A percentile compares a stretch with the other conserved stretches of the same genome.
Evolutionary conservation across 2,888 invertebrate genomes (phyloP).

Genomic region (Pollenia labialis): DNA sequence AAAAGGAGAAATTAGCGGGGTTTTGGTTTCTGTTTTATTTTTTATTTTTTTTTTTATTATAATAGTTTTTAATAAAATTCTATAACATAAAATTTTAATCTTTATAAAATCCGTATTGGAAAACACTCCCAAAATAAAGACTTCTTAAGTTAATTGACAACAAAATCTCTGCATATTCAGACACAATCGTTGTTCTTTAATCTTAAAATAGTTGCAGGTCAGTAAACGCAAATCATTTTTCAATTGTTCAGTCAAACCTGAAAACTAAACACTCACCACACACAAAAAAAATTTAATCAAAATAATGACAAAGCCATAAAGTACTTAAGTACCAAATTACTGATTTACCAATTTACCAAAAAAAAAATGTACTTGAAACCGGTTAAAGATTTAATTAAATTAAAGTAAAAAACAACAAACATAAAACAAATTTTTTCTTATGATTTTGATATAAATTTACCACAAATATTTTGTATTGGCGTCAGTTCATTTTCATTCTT

Average conservation of each 20-base stretch:
- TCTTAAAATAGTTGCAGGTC: constrained; percentile 4
- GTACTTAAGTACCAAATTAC: background rate
- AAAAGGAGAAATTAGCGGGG: too few relatives aligned
- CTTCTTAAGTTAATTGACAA: background rate
- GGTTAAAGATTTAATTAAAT: constrained; percentile 47
- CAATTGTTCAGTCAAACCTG: background rate
- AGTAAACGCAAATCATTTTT: background rate
- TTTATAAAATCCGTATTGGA: constrained; percentile 5
- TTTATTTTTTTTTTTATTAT: too few relatives aligned
- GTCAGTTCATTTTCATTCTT: constrained; percentile 64
- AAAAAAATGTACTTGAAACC: background rate
- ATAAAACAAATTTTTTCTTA: background rate
- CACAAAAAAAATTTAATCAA: constrained; percentile 13
- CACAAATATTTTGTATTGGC: background rate
- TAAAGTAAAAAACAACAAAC: background rate
- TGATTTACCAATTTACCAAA: background rate
- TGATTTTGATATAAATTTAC: constrained; percentile 56
- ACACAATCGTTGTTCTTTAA: background rate
- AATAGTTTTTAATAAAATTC: too few relatives aligned
- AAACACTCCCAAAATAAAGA: background rate
- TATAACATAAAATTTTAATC: background rate
- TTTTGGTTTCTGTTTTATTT: too few relatives aligned
- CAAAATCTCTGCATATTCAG: background rate
- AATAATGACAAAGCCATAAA: constrained; percentile 30
- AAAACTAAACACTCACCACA: background rate